Evolutionary conservation across 2,888 invertebrate species (phyloP).

Genomic region (Shargacucullia verbasci): DNA sequence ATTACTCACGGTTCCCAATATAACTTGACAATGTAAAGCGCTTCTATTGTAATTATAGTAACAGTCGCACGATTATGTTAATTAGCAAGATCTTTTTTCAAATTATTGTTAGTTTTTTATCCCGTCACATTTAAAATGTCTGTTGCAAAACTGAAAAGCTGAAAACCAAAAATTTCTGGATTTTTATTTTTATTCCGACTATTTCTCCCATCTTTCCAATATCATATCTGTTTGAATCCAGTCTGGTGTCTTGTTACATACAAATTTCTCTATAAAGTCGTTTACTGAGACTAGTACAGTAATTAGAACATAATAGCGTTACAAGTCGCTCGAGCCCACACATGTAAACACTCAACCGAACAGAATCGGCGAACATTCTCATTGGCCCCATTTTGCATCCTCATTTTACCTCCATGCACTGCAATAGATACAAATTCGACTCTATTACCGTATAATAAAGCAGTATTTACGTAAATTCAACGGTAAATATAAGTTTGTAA

Average conservation of each 20-base stretch:
- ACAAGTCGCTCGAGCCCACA: constrained; percentile 40
- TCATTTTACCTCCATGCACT: neutral
- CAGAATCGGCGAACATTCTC: constrained; percentile 54
- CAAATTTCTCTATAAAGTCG: constrained; percentile 17
- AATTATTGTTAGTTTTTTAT: too few relatives aligned
- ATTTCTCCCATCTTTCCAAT: too few relatives aligned
- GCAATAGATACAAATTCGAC: constrained; percentile 19
- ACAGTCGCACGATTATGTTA: too few relatives aligned
- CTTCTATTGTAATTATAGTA: too few relatives aligned
- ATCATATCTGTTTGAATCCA: neutral
- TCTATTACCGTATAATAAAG: constrained; percentile 4
- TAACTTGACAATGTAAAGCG: too few relatives aligned
- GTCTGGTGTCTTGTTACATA: constrained; percentile 2
- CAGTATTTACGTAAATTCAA: neutral
- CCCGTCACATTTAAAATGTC: too few relatives aligned
- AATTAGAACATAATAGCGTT: constrained; percentile 37
- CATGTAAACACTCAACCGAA: constrained; percentile 53
- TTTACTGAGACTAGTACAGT: constrained; percentile 32
- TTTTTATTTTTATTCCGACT: too few relatives aligned
- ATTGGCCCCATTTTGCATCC: constrained; percentile 51
- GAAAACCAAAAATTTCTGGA: too few relatives aligned
- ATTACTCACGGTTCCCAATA: too few relatives aligned
- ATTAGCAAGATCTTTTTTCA: too few relatives aligned
- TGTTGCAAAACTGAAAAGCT: too few relatives aligned
- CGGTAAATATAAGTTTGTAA: constrained; percentile 28